Evolutionary conservation across 2,888 invertebrate species (phyloP).

Genomic region (Eulithis testata): DNA sequence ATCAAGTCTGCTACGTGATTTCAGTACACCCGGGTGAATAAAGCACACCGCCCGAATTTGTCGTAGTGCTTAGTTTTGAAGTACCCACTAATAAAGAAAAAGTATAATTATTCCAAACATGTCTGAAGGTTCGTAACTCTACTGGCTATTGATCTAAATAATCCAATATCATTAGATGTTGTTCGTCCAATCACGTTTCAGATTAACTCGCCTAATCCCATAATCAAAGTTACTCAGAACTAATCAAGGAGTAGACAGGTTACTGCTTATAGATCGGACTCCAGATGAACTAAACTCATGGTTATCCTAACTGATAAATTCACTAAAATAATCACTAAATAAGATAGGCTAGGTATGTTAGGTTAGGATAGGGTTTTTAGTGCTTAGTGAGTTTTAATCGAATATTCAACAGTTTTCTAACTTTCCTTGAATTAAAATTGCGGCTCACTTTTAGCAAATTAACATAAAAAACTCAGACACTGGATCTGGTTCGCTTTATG

Average conservation of each 20-base stretch:
- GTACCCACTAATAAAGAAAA: too few relatives aligned
- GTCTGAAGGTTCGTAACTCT: not conserved
- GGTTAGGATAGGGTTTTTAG: too few relatives aligned
- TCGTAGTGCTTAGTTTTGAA: too few relatives aligned
- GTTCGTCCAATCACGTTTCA: slow-evolving; percentile 22
- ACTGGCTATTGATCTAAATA: slow-evolving; percentile 10
- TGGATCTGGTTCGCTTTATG: too few relatives aligned
- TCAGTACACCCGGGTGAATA: too few relatives aligned
- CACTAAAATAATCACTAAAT: not conserved
- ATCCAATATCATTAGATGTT: not conserved
- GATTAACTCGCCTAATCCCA: slow-evolving; percentile 22
- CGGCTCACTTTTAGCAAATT: too few relatives aligned
- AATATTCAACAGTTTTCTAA: too few relatives aligned
- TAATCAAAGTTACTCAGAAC: slow-evolving; percentile 24
- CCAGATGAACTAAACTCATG: not conserved
- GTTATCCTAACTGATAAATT: not conserved
- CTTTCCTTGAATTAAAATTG: too few relatives aligned
- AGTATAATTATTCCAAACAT: not conserved
- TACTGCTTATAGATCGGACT: not conserved
- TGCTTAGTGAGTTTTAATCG: too few relatives aligned
- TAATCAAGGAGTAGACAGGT: slow-evolving; percentile 16
- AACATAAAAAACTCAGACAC: too few relatives aligned
- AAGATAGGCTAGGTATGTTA: not conserved
- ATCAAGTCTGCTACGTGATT: too few relatives aligned
- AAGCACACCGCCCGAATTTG: too few relatives aligned